Base-by-base conservation (phyloP, 2,888 invertebrate genomes). In the Myathropa florea region DNA sequence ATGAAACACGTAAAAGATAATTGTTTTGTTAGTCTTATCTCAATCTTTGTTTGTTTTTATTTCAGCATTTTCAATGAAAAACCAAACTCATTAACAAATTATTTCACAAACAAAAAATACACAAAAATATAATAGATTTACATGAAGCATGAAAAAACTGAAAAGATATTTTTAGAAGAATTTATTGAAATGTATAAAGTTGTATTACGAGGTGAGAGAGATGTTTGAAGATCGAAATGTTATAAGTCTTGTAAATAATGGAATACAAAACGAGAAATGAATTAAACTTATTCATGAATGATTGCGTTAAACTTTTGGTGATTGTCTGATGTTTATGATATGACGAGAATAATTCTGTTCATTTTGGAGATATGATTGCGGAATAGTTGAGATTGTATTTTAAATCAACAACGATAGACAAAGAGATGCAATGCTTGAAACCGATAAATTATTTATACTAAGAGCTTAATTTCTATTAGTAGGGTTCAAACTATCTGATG, bases 151-250 rank as follows among this genome's bases (percentile, higher is more conserved):
- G 24, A 46, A 12, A 65, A 57, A 30, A 63, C 53, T 6, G 30
- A 70, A 57, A 57, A 12, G 23, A 77, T 85, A 85, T 85, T 82
- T 85, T 85, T 85, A 82, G 81, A 85, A 55, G 70, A 78, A 82
- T 70, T 85, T 85, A 85, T 65, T 73, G 70, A 68, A 84, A 64
- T 70, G 73, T 83, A 75, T 18, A 70, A 59, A 46, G 30, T 46
- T 46, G 9, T 14, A 68, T 26, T 61, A 1, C 12, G 18, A 9
- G 36, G 46, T 18, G 46, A 65, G 26, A 65, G 46, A 39, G 46
- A 59, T 73, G 64, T 61, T 39, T 68, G 26, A 57, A 75, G 83
- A 80, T 80, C 80, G 75, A 80, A 80, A 71, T 79, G 28, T 79
- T 79, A 60, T 28, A 59, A 28, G 30, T 18, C 23, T 73, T 82